These are phyloP conservation scores for Pristionchus entomophagus DNA, from an alignment of 2,888 invertebrate genomes.

Conservation along the genomic window DNA sequence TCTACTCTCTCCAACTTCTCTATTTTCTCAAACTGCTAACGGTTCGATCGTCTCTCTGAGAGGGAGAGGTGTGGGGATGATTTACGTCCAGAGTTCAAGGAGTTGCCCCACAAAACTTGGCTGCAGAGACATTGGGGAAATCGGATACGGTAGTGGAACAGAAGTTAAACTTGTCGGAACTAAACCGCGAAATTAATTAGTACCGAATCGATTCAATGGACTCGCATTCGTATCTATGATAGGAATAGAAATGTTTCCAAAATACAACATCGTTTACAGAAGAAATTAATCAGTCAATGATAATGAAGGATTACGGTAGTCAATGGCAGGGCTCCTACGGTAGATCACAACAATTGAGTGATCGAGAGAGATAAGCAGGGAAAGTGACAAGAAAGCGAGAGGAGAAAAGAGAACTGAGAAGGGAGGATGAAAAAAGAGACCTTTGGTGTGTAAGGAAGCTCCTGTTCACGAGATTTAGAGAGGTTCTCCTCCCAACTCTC, in stretches of 20 bases:
- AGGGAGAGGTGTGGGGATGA: neutral
- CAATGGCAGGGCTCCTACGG: neutral
- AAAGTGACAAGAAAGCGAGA: slow-evolving; percentile 34
- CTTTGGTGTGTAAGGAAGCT: slow-evolving; percentile 34
- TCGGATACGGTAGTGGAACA: too few relatives aligned
- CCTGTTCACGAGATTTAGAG: slow-evolving; percentile 39
- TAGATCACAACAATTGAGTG: slow-evolving; percentile 17
- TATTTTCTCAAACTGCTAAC: slow-evolving; percentile 32
- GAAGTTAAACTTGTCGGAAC: too few relatives aligned
- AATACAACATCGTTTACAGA: too few relatives aligned
- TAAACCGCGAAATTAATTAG: too few relatives aligned
- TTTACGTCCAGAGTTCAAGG: neutral
- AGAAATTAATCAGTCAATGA: too few relatives aligned
- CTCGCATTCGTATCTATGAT: too few relatives aligned
- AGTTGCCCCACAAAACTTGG: neutral
- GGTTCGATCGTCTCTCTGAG: neutral
- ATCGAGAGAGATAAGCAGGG: slow-evolving; percentile 9
- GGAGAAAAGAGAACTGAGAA: slow-evolving; percentile 28
- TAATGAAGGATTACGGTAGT: neutral
- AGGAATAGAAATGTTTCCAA: too few relatives aligned
- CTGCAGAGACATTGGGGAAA: too few relatives aligned
- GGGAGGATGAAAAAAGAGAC: slow-evolving; percentile 19
- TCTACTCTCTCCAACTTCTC: neutral
- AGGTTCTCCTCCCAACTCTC: too few relatives aligned
- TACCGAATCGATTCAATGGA: too few relatives aligned